Percentiles rank a stretch among this genome's conserved stretches.
phyloP scores from a whole-genome alignment of 1,140 invertebrate species.

The Agrilus planipennis region DNA sequence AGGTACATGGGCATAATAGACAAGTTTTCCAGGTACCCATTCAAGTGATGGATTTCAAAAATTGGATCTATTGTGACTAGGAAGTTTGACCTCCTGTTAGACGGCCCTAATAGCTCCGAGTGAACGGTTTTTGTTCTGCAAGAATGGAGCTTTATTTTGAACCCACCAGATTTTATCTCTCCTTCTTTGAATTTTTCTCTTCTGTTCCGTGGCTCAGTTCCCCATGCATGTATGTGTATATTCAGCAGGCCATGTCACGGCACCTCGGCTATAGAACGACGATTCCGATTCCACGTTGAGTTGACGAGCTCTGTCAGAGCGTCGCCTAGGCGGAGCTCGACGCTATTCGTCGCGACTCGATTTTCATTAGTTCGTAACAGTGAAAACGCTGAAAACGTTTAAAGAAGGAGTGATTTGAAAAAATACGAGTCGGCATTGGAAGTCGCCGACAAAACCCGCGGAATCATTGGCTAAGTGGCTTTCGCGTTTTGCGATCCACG shows the following conservation, averaged over 20 bases:
- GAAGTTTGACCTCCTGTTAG: too few relatives aligned
- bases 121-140: slow-evolving; percentile 34
- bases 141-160: slow-evolving; percentile 26
- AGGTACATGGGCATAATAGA: too few relatives aligned
- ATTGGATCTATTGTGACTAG: too few relatives aligned
- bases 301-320: slow-evolving; percentile 19
- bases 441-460: background rate
- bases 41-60: too few relatives aligned
- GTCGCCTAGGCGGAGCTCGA: background rate
- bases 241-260: slow-evolving; percentile 33
- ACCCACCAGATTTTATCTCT: slow-evolving; percentile 33
- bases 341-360: slow-evolving; percentile 13
- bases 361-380: slow-evolving; percentile 15
- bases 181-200: slow-evolving; percentile 33
- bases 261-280: too few relatives aligned
- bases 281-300: slow-evolving; percentile 32
- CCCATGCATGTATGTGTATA: slow-evolving; percentile 8
- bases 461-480: slow-evolving; percentile 15
- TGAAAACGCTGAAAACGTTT: slow-evolving; percentile 9
- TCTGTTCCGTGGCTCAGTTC: slow-evolving; percentile 32
- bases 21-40: too few relatives aligned
- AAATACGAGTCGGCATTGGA: slow-evolving; percentile 5
- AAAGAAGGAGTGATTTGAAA: slow-evolving; percentile 17
- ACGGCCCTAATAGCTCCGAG: too few relatives aligned
- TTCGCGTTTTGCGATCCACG: slow-evolving; percentile 22